Evolutionary conservation across 2,113 vertebrate genomes (phyloP), one percentile per base, ranked within the genome.

Genomic region (Malurus melanocephalus): DNA sequence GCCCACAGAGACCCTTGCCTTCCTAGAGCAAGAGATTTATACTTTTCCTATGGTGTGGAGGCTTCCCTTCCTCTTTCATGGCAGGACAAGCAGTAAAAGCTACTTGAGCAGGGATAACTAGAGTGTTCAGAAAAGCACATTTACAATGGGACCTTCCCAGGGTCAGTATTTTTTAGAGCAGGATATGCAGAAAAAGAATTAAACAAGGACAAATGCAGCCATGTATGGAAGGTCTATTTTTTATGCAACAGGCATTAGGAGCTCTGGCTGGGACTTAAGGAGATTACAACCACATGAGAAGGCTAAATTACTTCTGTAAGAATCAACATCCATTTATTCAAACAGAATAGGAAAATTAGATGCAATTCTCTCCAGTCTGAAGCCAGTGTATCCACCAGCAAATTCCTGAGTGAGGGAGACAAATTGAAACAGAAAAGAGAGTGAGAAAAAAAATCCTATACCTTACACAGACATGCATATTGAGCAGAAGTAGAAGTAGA

Each of bases 261-360:
- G 68, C 65, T 85, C 79, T 85, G 72, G 48, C 64, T 83, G 76
- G 32, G n/a, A 80, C 11, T 83, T 76, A 74, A 74, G 72, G 72
- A 93, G 83, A 95, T 93, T 95, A 78, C 73, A 94, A 87, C 61
- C 73, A 92, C 82, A 83, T 87, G 82, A 92, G 68, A 91, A 91
- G 65, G 20, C 61, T 89, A 89, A 93, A 45, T n/a, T 87, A 73
- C 52, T 87, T 71, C 76, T 94, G 57, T 60, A 83, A 83, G 78
- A 90, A 75, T 87, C 79, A 89, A 52, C 24, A 91, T 52, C 48
- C 72, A 32, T 87, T 93, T 85, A 85, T 83, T 92, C 65, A 77
- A 88, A 69, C 27, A 56, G 76, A 89, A 17, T 35, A 77, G 77
- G 80, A 88, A 93, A 92, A 89, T 75, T 42, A 89, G 27, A 72